Base-by-base conservation (phyloP, 2,113 vertebrate species). In the Oceanites oceanicus region DNA sequence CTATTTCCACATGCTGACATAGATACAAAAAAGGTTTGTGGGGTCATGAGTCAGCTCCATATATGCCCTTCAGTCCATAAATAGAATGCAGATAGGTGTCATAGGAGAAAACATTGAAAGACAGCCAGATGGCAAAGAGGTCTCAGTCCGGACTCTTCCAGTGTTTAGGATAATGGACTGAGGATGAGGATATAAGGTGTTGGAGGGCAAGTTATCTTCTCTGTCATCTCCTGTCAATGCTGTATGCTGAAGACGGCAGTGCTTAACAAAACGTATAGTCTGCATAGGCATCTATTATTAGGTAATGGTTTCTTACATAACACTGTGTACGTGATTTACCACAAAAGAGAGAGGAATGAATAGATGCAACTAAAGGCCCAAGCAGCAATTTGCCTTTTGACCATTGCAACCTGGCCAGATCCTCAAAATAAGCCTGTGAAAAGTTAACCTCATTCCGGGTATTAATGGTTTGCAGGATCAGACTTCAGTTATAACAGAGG, bases 41-140 rank as follows among this genome's bases (percentile, higher is more conserved):
- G 32, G 45, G 32, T 73, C 23, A 45, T 80, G 44, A 86, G 10
- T 55, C 52, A 77, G 20, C 42, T 88, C 50, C 32, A 18, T 34
- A 50, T 21, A 20, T 84, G 63, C 36, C 56, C 71, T 88, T 90
- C 52, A 78, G 34, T 74, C 55, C 25, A 19, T 84, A 96, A 94
- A 94, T 88, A 96, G 91, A 76, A 77, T 20, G 9, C n/a, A 94
- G 85, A 90, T 92, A 94, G 36, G 29, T 78, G 82, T 80, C 11
- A 4, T 18, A 67, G 47, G 40, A 94, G 53, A 80, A 94, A 83
- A 75, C 32, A 63, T 0, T 74, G 85, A 90, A 86, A 93, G 79
- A 61, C 86, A 92, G 82, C 82, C 92, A 95, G 49, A 81, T 65
- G 86, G 52, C 76, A 81, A 90, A 86, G 75, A 88, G 59, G 88